phyloP scores from a whole-genome alignment of 64 coral and sea anemone genomes.

The Montipora capricornis region DNA sequence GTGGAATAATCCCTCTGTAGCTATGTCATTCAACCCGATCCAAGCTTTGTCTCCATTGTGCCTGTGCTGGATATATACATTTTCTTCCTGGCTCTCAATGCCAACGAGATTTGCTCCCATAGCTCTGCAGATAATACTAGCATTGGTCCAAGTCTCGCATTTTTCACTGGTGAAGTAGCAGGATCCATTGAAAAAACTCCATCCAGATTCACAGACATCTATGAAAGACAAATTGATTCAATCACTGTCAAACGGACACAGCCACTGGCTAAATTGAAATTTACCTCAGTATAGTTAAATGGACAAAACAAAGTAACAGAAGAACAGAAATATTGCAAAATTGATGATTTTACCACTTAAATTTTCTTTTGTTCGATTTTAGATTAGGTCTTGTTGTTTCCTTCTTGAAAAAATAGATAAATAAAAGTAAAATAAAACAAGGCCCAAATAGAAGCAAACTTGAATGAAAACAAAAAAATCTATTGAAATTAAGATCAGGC shows the following conservation, averaged over 20 bases:
- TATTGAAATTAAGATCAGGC: too few relatives aligned
- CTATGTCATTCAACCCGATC: conserved; percentile 83
- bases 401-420: too few relatives aligned
- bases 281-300: too few relatives aligned
- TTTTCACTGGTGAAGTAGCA: conserved; percentile 72
- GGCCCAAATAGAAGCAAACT: too few relatives aligned
- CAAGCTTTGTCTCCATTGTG: conserved; percentile 77
- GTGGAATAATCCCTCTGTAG: conserved; percentile 67
- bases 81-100: conserved; percentile 83
- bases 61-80: conserved; percentile 69
- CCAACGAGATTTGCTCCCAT: conserved; percentile 38
- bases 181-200: conserved; percentile 82
- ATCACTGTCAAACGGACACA: background rate
- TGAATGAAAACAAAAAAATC: too few relatives aligned
- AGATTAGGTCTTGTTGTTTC: too few relatives aligned
- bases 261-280: too few relatives aligned
- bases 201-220: conserved; percentile 68
- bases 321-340: too few relatives aligned
- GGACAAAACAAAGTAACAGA: too few relatives aligned
- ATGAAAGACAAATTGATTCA: background rate
- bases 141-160: conserved; percentile 58
- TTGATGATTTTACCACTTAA: too few relatives aligned
- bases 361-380: too few relatives aligned
- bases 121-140: conserved; percentile 35
- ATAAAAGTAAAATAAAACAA: too few relatives aligned